Evolutionary conservation across 2,797 vertebrate species (phyloP).

Genomic region (Epinephelus malabaricus): DNA sequence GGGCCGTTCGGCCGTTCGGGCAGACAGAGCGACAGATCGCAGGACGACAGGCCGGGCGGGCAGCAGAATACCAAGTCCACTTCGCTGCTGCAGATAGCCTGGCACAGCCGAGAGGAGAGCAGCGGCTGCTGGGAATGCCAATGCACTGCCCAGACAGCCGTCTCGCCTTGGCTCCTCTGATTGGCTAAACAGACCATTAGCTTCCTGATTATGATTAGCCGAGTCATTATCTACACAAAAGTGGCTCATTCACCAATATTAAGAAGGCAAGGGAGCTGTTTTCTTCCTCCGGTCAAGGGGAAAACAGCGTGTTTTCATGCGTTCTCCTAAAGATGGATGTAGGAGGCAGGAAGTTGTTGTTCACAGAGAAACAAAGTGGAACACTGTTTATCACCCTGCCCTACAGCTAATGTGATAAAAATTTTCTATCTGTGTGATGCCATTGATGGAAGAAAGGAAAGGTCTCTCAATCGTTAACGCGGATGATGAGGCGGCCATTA

Average conservation of each 20-base stretch:
- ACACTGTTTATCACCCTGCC: constrained; percentile 55
- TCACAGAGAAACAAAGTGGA: constrained; percentile 64
- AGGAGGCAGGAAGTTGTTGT: constrained; percentile 46
- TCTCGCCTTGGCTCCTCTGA: constrained; percentile 73
- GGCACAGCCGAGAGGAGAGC: constrained; percentile 61
- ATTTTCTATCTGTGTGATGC: constrained; percentile 43
- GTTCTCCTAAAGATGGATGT: constrained; percentile 43
- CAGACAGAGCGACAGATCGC: constrained; percentile 64
- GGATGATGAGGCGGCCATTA: constrained; percentile 64
- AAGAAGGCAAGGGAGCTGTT: constrained; percentile 68
- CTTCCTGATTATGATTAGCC: constrained; percentile 84
- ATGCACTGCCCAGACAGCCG: constrained; percentile 68
- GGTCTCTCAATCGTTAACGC: constrained; percentile 57
- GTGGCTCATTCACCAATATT: constrained; percentile 77
- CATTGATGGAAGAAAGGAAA: constrained; percentile 52
- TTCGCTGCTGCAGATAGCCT: constrained; percentile 59
- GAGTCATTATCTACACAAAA: constrained; percentile 84
- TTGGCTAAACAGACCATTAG: constrained; percentile 85
- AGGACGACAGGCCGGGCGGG: constrained; percentile 51
- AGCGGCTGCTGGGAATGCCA: constrained; percentile 82
- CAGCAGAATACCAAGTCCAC: constrained; percentile 78
- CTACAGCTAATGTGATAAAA: constrained; percentile 49
- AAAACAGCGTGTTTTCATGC: constrained; percentile 57
- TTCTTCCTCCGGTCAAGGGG: constrained; percentile 59
- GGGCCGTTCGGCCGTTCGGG: constrained; percentile 43